These are phyloP conservation scores for Andricus curvator DNA, from an alignment of 2,888 invertebrate species.

Conservation along the genomic window DNA sequence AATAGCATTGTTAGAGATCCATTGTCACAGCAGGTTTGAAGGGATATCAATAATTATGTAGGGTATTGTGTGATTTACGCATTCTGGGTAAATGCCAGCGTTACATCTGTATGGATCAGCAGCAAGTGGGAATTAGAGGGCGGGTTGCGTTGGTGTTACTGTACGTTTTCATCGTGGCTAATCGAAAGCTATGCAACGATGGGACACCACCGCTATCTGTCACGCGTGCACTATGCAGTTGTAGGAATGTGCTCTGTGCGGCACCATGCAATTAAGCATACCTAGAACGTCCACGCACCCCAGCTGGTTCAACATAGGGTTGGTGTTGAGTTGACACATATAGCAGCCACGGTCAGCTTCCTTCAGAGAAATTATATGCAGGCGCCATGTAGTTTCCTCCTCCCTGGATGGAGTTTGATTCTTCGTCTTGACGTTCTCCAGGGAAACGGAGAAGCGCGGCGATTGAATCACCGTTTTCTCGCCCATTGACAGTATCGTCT, in stretches of 20 bases:
- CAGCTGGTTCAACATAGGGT: slow-evolving; percentile 87
- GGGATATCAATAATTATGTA: slow-evolving; percentile 25
- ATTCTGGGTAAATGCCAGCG: slow-evolving; percentile 31
- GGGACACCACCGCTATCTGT: slow-evolving; percentile 55
- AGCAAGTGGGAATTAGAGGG: not conserved
- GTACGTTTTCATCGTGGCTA: slow-evolving; percentile 34
- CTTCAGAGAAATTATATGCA: slow-evolving; percentile 86
- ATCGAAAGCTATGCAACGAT: slow-evolving; percentile 54
- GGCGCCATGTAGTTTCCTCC: slow-evolving; percentile 86
- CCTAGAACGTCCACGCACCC: slow-evolving; percentile 89
- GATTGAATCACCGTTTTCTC: slow-evolving; percentile 88
- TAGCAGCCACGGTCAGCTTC: slow-evolving; percentile 88
- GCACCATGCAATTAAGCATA: slow-evolving; percentile 76
- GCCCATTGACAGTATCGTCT: slow-evolving; percentile 87
- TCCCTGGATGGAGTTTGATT: slow-evolving; percentile 73
- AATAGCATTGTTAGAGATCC: slow-evolving; percentile 22
- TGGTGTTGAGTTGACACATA: slow-evolving; percentile 90
- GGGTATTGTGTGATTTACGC: slow-evolving; percentile 23
- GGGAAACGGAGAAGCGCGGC: slow-evolving; percentile 84
- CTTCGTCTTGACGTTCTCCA: slow-evolving; percentile 69
- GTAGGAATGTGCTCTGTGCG: slow-evolving; percentile 63
- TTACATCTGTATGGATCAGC: slow-evolving; percentile 23
- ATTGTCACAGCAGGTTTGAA: slow-evolving; percentile 3
- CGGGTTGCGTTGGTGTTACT: not conserved
- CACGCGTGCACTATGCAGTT: slow-evolving; percentile 51